Percentiles rank a stretch among this genome's conserved stretches.
phyloP scores from a whole-genome alignment of 2,888 invertebrate genomes.

The Ganaspis brasiliensis region DNA sequence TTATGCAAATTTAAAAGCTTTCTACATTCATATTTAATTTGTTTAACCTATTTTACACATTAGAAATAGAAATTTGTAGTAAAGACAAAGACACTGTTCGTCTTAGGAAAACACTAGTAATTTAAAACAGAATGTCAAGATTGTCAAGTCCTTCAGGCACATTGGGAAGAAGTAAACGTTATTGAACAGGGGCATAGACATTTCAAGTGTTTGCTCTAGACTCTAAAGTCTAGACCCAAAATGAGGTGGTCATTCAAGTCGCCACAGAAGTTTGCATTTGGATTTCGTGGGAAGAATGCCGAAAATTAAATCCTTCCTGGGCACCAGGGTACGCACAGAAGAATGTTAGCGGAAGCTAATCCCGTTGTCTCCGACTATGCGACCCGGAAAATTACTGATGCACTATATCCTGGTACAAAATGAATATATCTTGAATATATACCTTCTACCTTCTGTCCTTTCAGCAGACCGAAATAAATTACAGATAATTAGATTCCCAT shows the following conservation, averaged over 20 bases:
- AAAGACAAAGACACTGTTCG: constrained; percentile 12
- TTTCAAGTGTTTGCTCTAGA: constrained; percentile 75
- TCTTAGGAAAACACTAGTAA: constrained; percentile 42
- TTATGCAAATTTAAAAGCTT: no score
- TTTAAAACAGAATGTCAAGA: constrained; percentile 46
- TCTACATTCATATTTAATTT: no score
- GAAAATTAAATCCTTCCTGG: constrained; percentile 72
- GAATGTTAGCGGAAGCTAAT: constrained; percentile 62
- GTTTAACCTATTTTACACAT: not conserved
- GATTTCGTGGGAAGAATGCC: constrained; percentile 67
- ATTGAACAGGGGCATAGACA: constrained; percentile 72
- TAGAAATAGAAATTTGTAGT: not conserved
- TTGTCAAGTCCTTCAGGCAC: constrained; percentile 13
- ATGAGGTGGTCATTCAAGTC: constrained; percentile 42
- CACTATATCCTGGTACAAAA: constrained; percentile 33
- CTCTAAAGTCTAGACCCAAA: constrained; percentile 52
- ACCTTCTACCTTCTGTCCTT: constrained; percentile 48
- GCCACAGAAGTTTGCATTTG: constrained; percentile 18
- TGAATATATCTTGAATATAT: not conserved
- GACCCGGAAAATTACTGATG: constrained; percentile 62
- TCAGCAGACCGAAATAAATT: constrained; percentile 68
- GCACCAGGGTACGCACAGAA: constrained; percentile 39
- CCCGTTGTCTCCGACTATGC: constrained; percentile 66
- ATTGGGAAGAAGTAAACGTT: constrained; percentile 70
- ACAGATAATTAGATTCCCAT: constrained; percentile 62